Evolutionary conservation across 2,888 invertebrate species (phyloP), one percentile per base, ranked within the genome.

Genomic region (Drosophila multiciliata): DNA sequence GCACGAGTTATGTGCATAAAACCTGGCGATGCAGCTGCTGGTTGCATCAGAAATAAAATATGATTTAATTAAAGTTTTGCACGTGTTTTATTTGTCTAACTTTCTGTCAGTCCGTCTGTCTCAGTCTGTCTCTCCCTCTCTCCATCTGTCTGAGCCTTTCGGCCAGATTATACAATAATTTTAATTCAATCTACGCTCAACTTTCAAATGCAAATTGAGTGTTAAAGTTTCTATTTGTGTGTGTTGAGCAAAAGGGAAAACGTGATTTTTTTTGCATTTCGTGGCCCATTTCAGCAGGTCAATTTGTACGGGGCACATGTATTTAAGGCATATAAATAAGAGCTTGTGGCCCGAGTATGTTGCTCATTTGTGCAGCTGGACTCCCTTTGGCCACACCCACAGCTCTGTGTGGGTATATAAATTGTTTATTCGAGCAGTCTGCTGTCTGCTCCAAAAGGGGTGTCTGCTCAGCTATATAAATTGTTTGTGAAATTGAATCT

Each of bases 401-500:
- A 61, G 53, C 80, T 59, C 67, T 67, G 57, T 59, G 75, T 55
- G 75, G 75, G 57, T 74, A 73, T 68, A 82, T 83, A 82, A 80
- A 82, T 82, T 82, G 83, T 77, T 69, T 77, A 68, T 71, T 66
- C 70, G 38, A 63, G 62, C 73, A 36, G 54, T 49, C 48, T 48
- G 57, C 66, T 52, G 61, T 58, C 77, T 20, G 61, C 55, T 79
- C n/a, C 59, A 58, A 69, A 75, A 89, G 85, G 87, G 89, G 77
- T 83, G 83, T 66, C 71, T 63, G 58, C 58, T 33, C 73, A 66
- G 76, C 78, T 72, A 87, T 87, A 87, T 87, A 87, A 87, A 87
- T 87, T 90, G 90, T 89, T 90, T 90, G 89, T 80, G 87, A 87
- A 87, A 87, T 87, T 87, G 87, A 87, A 87, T 87, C 87, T 87